phyloP scores from a whole-genome alignment of 2,113 vertebrate species.

The Arothron firmamentum region DNA sequence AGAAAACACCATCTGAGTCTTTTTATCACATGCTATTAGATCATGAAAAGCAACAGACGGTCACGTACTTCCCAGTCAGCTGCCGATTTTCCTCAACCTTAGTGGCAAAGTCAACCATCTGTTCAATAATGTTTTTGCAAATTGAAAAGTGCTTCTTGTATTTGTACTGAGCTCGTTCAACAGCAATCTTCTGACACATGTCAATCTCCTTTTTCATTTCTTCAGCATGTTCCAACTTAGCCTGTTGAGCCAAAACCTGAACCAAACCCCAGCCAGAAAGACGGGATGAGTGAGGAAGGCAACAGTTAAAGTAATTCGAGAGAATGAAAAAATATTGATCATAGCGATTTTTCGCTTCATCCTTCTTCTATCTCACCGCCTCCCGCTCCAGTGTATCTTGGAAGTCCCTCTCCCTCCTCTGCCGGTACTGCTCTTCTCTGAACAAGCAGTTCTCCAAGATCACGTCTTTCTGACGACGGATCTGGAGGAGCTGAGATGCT shows the following conservation, averaged over 20 bases:
- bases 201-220: slow-evolving; percentile 77
- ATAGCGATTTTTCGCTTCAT: slow-evolving; percentile 9
- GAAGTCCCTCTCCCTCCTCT: slow-evolving; percentile 82
- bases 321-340: slow-evolving; percentile 12
- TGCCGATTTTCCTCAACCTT: slow-evolving; percentile 83
- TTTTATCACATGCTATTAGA: not conserved
- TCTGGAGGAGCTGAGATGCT: slow-evolving; percentile 84
- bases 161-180: slow-evolving; percentile 75
- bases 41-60: slow-evolving; percentile 2
- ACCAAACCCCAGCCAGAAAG: slow-evolving; percentile 34
- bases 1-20: not conserved
- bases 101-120: slow-evolving; percentile 85
- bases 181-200: slow-evolving; percentile 68
- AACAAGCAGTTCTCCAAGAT: slow-evolving; percentile 85
- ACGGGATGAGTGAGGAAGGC: slow-evolving; percentile 18
- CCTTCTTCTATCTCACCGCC: slow-evolving; percentile 76
- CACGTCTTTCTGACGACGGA: slow-evolving; percentile 85
- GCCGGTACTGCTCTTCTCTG: slow-evolving; percentile 85
- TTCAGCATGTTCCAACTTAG: slow-evolving; percentile 74
- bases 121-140: slow-evolving; percentile 79
- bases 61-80: slow-evolving; percentile 83
- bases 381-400: slow-evolving; percentile 85
- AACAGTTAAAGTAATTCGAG: slow-evolving; percentile 5
- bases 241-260: slow-evolving; percentile 84
- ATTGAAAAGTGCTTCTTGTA: slow-evolving; percentile 78